These are phyloP conservation scores for Passer montanus DNA, from an alignment of 2,113 vertebrate species.

Conservation along the genomic window DNA sequence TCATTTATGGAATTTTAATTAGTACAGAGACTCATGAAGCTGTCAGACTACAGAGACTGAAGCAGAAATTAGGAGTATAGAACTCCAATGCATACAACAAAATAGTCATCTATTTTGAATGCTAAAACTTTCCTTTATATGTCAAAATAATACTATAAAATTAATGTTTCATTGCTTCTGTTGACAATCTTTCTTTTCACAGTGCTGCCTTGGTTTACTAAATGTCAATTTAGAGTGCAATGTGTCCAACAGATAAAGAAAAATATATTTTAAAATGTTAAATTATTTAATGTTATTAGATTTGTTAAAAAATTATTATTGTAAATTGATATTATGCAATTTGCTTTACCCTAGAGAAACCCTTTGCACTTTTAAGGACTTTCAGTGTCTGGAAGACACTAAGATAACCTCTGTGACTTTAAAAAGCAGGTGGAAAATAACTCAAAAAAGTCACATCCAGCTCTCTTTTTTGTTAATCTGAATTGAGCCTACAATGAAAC, in stretches of 20 bases:
- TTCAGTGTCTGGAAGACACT: neutral
- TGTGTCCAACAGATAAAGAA: neutral
- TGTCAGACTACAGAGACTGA: neutral
- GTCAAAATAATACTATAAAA: neutral
- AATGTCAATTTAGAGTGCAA: neutral
- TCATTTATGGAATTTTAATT: conserved; percentile 34
- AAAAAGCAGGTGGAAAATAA: neutral
- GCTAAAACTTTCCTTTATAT: neutral
- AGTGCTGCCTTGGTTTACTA: neutral
- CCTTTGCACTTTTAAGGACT: neutral
- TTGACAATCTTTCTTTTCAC: neutral
- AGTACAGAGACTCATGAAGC: neutral
- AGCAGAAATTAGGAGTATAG: neutral
- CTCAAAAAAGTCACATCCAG: neutral
- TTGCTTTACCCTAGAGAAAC: neutral
- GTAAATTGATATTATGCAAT: neutral
- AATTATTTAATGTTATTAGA: neutral
- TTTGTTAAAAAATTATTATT: neutral
- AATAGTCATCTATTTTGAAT: neutral
- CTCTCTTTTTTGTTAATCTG: neutral
- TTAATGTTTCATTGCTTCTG: neutral
- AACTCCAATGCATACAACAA: neutral
- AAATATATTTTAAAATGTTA: neutral
- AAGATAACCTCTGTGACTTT: neutral
- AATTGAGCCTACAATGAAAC: neutral